Conservation (phyloP, 2,797 vertebrate genomes). For the Aphelocoma californica region DNA sequence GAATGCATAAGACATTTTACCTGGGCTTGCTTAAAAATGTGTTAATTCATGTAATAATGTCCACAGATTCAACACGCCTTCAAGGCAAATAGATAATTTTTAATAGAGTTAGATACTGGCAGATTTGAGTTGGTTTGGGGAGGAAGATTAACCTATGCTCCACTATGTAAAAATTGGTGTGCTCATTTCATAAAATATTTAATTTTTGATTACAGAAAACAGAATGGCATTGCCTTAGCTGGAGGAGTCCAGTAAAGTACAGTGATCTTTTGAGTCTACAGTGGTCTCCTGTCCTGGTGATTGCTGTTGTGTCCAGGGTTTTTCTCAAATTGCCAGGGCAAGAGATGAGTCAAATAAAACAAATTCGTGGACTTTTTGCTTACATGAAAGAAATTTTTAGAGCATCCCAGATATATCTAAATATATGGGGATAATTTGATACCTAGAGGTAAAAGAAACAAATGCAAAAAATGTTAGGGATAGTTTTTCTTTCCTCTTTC, state of each 20-base stretch:
- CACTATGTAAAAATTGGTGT: background rate
- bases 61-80: background rate
- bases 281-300: background rate
- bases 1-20: background rate
- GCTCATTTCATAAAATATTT: background rate
- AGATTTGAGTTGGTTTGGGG: background rate
- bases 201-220: background rate
- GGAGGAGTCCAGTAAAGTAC: background rate
- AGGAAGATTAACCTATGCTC: background rate
- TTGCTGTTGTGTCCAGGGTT: background rate
- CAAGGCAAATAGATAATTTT: background rate
- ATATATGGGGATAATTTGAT: background rate
- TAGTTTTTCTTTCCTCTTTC: background rate
- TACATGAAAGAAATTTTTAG: background rate
- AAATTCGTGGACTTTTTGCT: background rate
- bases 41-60: background rate
- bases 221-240: background rate
- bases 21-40: background rate
- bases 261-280: background rate
- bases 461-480: background rate
- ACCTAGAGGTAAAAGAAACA: background rate
- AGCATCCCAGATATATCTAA: background rate
- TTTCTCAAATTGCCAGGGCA: background rate
- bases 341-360: background rate
- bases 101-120: background rate